Conservation (phyloP, 2,888 invertebrate genomes). For the Morpho deidamia region DNA sequence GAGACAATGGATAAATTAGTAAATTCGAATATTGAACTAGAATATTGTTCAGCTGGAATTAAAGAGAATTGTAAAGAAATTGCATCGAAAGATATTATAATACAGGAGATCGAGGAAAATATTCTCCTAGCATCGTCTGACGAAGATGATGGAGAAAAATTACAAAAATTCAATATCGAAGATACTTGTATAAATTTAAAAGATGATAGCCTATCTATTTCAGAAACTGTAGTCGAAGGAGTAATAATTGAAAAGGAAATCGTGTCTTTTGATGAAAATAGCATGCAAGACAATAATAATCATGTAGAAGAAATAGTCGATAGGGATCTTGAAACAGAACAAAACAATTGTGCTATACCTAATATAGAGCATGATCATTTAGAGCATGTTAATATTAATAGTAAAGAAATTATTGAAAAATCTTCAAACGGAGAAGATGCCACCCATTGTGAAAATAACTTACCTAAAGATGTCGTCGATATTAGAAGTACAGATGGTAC, state of each 20-base stretch:
- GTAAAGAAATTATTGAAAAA: neutral
- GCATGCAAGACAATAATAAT: constrained; percentile 5
- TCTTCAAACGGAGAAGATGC: neutral
- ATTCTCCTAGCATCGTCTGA: constrained; percentile 52
- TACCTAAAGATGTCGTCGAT: constrained; percentile 2
- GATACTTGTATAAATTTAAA: constrained; percentile 20
- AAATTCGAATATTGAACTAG: constrained; percentile 28
- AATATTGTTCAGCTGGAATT: constrained; percentile 22
- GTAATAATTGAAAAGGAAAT: neutral
- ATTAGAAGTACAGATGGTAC: constrained; percentile 4
- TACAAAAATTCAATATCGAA: constrained; percentile 23
- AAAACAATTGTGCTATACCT: neutral
- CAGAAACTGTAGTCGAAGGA: constrained; percentile 14
- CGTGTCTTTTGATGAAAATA: neutral
- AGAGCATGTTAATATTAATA: neutral
- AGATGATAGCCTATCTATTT: constrained; percentile 19
- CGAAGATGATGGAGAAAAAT: constrained; percentile 33
- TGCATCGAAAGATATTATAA: constrained; percentile 29
- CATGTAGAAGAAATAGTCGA: neutral
- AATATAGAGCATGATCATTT: neutral
- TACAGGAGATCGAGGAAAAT: constrained; percentile 41
- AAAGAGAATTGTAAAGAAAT: constrained; percentile 4
- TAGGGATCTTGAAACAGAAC: neutral
- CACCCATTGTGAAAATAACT: neutral
- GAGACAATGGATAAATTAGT: constrained; percentile 16